Evolutionary conservation across 2,113 vertebrate species (phyloP).

Genomic region (Sminthopsis crassicaudata): DNA sequence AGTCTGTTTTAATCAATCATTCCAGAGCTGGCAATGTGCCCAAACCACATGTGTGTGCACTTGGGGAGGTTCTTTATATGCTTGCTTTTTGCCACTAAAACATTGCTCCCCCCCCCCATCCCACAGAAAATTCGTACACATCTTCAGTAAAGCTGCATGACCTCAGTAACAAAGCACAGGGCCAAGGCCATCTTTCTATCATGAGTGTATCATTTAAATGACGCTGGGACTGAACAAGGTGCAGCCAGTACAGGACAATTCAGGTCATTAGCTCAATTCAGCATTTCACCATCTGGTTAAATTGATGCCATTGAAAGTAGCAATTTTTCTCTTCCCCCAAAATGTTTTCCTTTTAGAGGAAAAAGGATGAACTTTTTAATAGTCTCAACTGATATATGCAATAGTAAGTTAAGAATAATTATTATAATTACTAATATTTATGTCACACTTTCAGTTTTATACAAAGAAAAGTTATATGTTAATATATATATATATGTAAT

Average conservation of each 20-base stretch:
- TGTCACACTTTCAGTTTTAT: background rate
- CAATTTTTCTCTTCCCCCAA: background rate
- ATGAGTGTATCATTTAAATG: constrained; percentile 43
- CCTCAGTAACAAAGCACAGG: constrained; percentile 6
- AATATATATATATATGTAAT: too few relatives aligned
- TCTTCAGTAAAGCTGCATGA: constrained; percentile 43
- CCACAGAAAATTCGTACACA: constrained; percentile 1
- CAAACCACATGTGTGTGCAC: constrained; percentile 4
- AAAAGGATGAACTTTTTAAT: constrained; percentile 19
- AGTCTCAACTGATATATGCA: background rate
- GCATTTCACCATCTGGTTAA: constrained; percentile 29
- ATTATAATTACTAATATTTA: background rate
- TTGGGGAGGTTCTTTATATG: background rate
- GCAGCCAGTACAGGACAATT: constrained; percentile 37
- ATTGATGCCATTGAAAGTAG: background rate
- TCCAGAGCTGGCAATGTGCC: background rate
- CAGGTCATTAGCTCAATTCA: constrained; percentile 33
- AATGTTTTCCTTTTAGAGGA: constrained; percentile 37
- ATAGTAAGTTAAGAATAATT: background rate
- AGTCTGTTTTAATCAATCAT: constrained; percentile 34
- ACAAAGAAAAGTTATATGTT: too few relatives aligned
- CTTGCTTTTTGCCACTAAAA: constrained; percentile 27
- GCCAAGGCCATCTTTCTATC: constrained; percentile 12
- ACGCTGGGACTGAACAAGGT: constrained; percentile 40
- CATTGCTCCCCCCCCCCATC: constrained; percentile 22